phyloP scores from a whole-genome alignment of 1,140 invertebrate genomes.

The Elysia chlorotica region DNA sequence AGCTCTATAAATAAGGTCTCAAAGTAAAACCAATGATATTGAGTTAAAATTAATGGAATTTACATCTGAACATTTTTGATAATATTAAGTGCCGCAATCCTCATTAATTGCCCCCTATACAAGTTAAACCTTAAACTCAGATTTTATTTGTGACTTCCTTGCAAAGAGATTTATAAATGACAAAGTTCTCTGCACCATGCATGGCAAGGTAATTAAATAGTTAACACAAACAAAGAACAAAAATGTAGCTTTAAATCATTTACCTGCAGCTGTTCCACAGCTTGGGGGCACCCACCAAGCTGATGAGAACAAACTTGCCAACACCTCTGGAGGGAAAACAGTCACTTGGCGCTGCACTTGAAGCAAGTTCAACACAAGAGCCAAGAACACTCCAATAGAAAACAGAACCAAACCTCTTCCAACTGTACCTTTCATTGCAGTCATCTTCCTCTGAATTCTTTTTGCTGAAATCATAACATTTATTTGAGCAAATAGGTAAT shows the following conservation, averaged over 20 bases:
- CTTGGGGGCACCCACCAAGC: conserved; percentile 61
- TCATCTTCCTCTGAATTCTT: conserved; percentile 23
- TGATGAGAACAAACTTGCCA: conserved; percentile 45
- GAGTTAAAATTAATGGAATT: not conserved
- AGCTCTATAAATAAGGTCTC: not conserved
- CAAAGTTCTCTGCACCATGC: not conserved
- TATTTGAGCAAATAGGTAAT: too few species aligned
- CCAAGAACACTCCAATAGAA: conserved; percentile 57
- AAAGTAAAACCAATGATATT: not conserved
- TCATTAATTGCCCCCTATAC: not conserved
- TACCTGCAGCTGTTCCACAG: conserved; percentile 60
- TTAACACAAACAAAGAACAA: not conserved
- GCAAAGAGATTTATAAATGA: too few species aligned
- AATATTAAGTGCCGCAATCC: not conserved
- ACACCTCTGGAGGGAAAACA: conserved; percentile 44
- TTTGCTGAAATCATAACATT: too few species aligned
- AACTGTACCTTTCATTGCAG: conserved; percentile 21
- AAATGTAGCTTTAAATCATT: not conserved
- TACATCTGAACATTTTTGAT: too few species aligned
- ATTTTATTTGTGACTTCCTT: too few species aligned
- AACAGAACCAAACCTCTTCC: conserved; percentile 52
- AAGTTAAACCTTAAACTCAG: not conserved
- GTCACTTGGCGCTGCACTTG: conserved; percentile 54
- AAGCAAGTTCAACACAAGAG: conserved; percentile 58
- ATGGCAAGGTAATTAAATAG: too few species aligned